Conservation (phyloP, 2,888 invertebrate species). For the Zeuzera pyrina region DNA sequence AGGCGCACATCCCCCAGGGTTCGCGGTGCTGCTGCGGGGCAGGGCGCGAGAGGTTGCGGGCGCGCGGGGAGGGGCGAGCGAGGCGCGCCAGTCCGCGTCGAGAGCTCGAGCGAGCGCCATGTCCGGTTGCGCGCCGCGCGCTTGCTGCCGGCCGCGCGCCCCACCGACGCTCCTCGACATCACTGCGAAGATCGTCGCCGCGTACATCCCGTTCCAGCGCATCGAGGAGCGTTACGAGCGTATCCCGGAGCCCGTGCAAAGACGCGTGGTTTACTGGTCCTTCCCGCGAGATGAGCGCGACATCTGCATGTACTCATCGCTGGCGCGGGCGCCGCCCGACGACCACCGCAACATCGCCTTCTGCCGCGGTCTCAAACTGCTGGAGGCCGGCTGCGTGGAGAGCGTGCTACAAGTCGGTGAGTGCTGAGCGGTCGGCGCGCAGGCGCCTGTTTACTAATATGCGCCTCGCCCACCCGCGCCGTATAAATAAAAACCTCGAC, state of each 20-base stretch:
- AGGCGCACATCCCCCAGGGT: constrained; percentile 57
- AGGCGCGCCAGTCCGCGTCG: constrained; percentile 60
- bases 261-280: constrained; percentile 90
- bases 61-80: constrained; percentile 27
- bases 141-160: constrained; percentile 71
- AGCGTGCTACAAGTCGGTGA: constrained; percentile 92
- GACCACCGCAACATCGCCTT: constrained; percentile 89
- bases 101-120: constrained; percentile 70
- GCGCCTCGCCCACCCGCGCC: constrained; percentile 72
- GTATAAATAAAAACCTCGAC: constrained; percentile 72
- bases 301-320: constrained; percentile 91
- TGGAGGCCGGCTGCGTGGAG: constrained; percentile 87
- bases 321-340: constrained; percentile 74
- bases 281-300: constrained; percentile 90
- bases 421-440: constrained; percentile 74
- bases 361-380: constrained; percentile 87
- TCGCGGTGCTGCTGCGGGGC: constrained; percentile 18
- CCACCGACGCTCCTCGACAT: constrained; percentile 87
- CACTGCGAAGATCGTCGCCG: constrained; percentile 87
- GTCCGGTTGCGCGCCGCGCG: constrained; percentile 69
- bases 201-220: constrained; percentile 88
- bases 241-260: constrained; percentile 91
- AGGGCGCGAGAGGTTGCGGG: constrained; percentile 19
- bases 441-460: constrained; percentile 73
- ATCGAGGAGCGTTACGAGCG: constrained; percentile 90